Evolutionary conservation across 2,113 vertebrate genomes (phyloP).

Genomic region (Tauraco erythrolophus): DNA sequence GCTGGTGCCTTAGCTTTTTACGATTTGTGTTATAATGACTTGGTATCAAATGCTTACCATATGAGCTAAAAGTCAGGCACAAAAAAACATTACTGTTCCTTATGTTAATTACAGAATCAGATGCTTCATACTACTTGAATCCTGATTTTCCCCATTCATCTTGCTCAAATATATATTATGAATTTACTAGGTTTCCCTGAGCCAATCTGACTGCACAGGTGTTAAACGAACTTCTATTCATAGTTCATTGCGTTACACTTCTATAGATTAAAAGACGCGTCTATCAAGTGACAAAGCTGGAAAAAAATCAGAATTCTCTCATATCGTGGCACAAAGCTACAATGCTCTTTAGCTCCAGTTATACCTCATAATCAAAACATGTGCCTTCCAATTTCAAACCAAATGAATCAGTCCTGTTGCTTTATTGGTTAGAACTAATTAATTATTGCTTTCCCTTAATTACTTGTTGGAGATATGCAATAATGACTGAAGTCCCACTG

Average conservation of each 20-base stretch:
- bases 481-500: neutral
- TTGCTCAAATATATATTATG: neutral
- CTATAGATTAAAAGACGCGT: neutral
- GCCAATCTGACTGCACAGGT: neutral
- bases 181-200: neutral
- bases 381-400: neutral
- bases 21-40: neutral
- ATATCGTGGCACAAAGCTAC: neutral
- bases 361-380: neutral
- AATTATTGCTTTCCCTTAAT: neutral
- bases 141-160: neutral
- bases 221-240: neutral
- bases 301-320: neutral
- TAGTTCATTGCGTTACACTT: slow-evolving; percentile 40
- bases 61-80: neutral
- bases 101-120: neutral
- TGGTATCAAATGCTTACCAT: neutral
- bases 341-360: neutral
- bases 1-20: neutral
- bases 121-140: neutral
- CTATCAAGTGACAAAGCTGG: neutral
- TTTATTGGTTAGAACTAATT: neutral
- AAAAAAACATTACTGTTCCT: neutral
- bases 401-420: neutral
- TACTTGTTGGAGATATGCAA: neutral